Evolutionary conservation across 2,113 vertebrate genomes (phyloP), one percentile per base, ranked within the genome.

Genomic region (Hydropotes inermis): DNA sequence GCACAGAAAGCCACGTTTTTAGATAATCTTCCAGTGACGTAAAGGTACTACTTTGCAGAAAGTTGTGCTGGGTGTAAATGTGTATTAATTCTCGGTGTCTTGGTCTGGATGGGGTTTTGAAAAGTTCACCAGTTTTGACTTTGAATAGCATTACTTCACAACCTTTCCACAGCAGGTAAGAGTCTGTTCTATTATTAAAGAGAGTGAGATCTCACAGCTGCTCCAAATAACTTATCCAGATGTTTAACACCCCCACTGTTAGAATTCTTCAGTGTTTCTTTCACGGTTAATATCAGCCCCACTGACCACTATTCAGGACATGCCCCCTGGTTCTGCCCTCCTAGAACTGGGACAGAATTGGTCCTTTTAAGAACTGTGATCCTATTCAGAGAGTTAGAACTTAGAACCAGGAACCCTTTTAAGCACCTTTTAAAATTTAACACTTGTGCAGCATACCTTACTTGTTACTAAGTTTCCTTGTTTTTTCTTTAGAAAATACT

Each of bases 101-200:
- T 45, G 33, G 7, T 84, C 61, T 96, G 36, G 61, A 91, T 61
- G 30, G 87, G 43, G 64, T 57, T 93, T 93, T 12, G 64, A 91
- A 87, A 93, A 95, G 52, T 60, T 85, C 0, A 54, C n/a, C 45
- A 43, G 33, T 95, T 97, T 92, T 97, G 61, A 84, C 86, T 97
- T 91, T 94, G 94, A 96, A 87, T 52, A 93, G 25, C 5, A 36
- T 60, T 96, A n/a, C 50, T 96, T 96, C 25, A 97, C 8, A 95
- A 64, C 55, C 55, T 47, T 91, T 79, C 28, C 25, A 19, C 14
- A 7, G 33, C 79, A 89, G 60, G 19, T 70, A 54, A 36, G 86
- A 96, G 27, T 94, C 52, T 96, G 30, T 90, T 92, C 81, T 94
- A 1, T 95, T 95, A 96, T 82, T 91, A 91, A 54, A 94, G 74